Base-by-base conservation (phyloP, 2,888 invertebrate species). In the Artemia sp. region DNA sequence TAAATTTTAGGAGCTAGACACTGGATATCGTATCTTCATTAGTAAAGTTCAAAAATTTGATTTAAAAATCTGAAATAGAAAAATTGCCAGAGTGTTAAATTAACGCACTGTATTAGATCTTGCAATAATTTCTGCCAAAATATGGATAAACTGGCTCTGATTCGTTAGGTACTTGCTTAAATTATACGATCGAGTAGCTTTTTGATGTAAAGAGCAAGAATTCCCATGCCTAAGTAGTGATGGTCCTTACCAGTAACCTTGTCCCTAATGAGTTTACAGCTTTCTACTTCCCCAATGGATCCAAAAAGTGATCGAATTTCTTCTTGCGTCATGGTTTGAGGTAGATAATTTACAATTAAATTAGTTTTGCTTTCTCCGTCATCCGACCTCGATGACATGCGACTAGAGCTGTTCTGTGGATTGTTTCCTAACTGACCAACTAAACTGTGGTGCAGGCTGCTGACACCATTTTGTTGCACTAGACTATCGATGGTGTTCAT, bases 291-390 rank as follows among this genome's bases (percentile, higher is more conserved):
- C 71, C 98, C 98, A 78, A 98, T 95, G 79, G 92, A 93, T 70
- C 94, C 92, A 82, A 99, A 99, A 70, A 99, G 84, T 71, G 94
- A 92, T 73, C 96, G 85, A 74, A 98, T 97, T 81, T 97, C 97
- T 81, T 97, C 97, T 82, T 98, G 97, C 71, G 94, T 94, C 98
- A 98, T 98, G 76, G 92, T 95, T 83, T 98, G 98, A 73, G 98
- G 98, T 81, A 98, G 85, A 81, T 98, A 98, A 83, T 98, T 98
- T 78, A 98, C 97, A 81, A 98, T 98, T 75, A 98, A 86, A 83
- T 98, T 98, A 76, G 97, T 98, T 83, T 93, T 91, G 77, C 91
- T 92, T 83, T 94, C 93, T 81, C 90, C 90, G 58, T 71, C 71
- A 58, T 71, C 67, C 52, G 71, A 66, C 68, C 24, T 58, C 14